Evolutionary conservation across 2,888 invertebrate genomes (phyloP).

Genomic region (Megalurothrips usitatus): DNA sequence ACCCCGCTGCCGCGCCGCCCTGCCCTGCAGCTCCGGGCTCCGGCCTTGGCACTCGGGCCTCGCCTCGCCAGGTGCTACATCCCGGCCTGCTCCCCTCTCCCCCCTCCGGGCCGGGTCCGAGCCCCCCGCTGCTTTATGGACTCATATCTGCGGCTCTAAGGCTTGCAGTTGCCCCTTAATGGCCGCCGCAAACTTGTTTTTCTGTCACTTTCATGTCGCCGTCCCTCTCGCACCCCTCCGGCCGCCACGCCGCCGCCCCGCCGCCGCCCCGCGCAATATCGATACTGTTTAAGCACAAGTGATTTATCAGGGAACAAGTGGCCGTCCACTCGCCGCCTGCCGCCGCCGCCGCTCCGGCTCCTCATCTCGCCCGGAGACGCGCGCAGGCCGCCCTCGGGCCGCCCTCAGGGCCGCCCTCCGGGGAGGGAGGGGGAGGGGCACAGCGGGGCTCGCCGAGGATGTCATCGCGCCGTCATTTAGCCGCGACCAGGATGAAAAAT

Average conservation of each 20-base stretch:
- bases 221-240: neutral
- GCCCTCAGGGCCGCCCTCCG: too few relatives aligned
- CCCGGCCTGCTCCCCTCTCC: neutral
- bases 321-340: too few relatives aligned
- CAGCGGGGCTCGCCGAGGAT: too few relatives aligned
- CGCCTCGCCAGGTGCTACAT: neutral
- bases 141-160: conserved; percentile 10
- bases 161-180: neutral
- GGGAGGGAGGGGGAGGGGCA: too few relatives aligned
- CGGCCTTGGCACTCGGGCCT: too few relatives aligned
- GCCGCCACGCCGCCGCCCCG: neutral
- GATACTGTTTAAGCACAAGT: neutral
- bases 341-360: neutral
- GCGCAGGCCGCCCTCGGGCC: neutral
- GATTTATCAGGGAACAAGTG: neutral
- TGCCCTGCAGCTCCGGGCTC: too few relatives aligned
- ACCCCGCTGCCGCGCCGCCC: too few relatives aligned
- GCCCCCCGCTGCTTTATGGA: conserved; percentile 6
- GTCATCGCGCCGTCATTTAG: too few relatives aligned
- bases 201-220: conserved; percentile 14
- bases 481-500: too few relatives aligned
- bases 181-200: conserved; percentile 22
- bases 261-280: neutral
- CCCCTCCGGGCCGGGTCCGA: neutral
- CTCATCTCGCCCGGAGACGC: too few relatives aligned